Evolutionary conservation across 2,113 vertebrate genomes (phyloP), one percentile per base, ranked within the genome.

Genomic region (Prunella fulvescens): DNA sequence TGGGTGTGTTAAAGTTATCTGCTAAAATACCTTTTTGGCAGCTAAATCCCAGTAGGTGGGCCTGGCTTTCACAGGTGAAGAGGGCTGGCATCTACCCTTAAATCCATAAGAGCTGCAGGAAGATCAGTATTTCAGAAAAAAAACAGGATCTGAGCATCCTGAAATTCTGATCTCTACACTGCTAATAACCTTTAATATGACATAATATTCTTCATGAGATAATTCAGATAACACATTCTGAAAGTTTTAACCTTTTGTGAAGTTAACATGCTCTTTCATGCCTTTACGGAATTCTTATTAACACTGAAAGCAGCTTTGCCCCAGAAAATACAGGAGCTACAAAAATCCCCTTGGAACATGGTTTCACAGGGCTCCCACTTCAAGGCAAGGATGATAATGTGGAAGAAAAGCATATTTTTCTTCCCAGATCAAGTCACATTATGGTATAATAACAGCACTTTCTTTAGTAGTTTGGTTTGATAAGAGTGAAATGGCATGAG

Each of bases 211-310:
- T 92, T 87, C 72, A 87, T 54, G 85, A 87, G 45, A 65, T 79
- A 91, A 91, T 92, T 85, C 67, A 64, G 31, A 80, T 61, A 92
- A 35, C 44, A 72, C 26, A 57, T 86, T 79, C 47, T 71, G 48
- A 84, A 92, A 93, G 40, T 86, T 69, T 71, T 88, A 92, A 92
- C 45, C 56, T 94, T 89, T 31, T 88, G 76, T 96, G 83, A 95
- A 72, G 80, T 70, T 86, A 86, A 53, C 50, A 22, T 40, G 7
- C 4, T 85, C 53, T 79, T 81, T 81, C 37, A 39, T 86, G 61
- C 40, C 45, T 65, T 11, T 17, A 28, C 26, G 39, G 47, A 94
- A 53, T 54, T 92, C 66, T 72, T 91, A 58, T 69, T 95, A 92
- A 64, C 13, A 26, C 29, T 35, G 42, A 90, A 92, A 69, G 14